Evolutionary conservation across 2,888 invertebrate genomes (phyloP).

Genomic region (Eretmocerus hayati): DNA sequence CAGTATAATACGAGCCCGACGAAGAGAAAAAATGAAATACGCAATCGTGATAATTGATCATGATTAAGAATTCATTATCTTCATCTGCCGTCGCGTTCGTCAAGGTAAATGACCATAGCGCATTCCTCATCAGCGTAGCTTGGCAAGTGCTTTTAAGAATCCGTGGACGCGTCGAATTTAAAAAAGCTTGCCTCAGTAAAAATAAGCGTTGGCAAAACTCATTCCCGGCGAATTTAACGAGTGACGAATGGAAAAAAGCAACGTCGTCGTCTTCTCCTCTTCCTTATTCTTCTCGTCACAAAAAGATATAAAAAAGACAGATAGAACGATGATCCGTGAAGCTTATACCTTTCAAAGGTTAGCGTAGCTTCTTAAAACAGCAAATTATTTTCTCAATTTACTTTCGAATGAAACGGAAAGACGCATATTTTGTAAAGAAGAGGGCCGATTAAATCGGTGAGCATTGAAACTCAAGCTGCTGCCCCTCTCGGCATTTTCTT

Average conservation of each 20-base stretch:
- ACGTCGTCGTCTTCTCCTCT: no score
- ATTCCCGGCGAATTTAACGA: not conserved
- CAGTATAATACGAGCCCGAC: no score
- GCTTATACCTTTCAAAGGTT: no score
- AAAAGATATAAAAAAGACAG: conserved; percentile 1
- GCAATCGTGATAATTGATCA: no score
- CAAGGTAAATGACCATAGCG: no score
- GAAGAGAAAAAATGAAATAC: no score
- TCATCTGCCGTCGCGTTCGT: no score
- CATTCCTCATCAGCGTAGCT: no score
- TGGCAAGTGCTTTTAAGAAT: no score
- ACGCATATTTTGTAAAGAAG: conserved; percentile 34
- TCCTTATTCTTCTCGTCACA: no score
- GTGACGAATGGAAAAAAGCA: not conserved
- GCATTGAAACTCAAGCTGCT: conserved; percentile 39
- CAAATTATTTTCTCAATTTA: conserved; percentile 39
- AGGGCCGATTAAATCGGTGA: conserved; percentile 37
- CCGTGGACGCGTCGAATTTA: not conserved
- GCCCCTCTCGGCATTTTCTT: conserved; percentile 3
- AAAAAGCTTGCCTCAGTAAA: not conserved
- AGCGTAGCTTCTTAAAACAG: conserved; percentile 26
- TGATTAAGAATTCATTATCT: no score
- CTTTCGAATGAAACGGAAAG: conserved; percentile 24
- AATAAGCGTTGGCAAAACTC: conserved; percentile 1
- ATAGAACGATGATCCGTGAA: conserved; percentile 8